Percentiles rank a stretch among this genome's conserved stretches.
Evolutionary conservation across 2,797 vertebrate species (phyloP).

Genomic region (Hippopotamyrus pictus): DNA sequence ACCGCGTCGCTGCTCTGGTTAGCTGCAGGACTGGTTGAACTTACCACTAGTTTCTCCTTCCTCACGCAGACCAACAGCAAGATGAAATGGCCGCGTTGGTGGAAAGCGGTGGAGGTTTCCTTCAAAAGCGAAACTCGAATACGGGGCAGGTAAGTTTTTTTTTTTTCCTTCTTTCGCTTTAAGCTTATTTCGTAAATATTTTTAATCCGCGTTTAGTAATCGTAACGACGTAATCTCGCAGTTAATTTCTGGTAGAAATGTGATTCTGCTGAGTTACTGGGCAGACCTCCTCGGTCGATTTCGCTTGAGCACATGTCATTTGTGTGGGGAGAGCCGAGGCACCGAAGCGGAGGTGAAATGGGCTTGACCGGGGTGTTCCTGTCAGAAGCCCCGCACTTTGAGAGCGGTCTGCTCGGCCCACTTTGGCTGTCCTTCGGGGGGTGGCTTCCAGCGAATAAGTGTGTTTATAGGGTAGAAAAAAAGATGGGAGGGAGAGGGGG

Average conservation of each 20-base stretch:
- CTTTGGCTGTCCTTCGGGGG: constrained; percentile 62
- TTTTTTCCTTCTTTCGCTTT: neutral
- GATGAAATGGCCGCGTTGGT: constrained; percentile 65
- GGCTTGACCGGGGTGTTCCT: constrained; percentile 68
- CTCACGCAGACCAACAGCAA: constrained; percentile 66
- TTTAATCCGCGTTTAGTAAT: neutral
- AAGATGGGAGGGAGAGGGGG: constrained; percentile 62
- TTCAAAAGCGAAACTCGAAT: constrained; percentile 62
- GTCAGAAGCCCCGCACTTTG: constrained; percentile 53
- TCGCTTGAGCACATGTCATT: constrained; percentile 61
- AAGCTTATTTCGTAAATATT: neutral
- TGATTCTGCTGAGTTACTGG: neutral
- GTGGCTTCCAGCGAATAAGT: constrained; percentile 55
- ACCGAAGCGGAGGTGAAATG: constrained; percentile 47
- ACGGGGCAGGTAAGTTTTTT: constrained; percentile 57
- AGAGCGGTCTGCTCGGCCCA: constrained; percentile 58
- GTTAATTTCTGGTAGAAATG: neutral
- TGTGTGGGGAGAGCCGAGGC: constrained; percentile 55
- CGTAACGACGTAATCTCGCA: neutral
- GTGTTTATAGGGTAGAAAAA: constrained; percentile 63
- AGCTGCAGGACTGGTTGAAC: neutral
- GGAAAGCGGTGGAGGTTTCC: constrained; percentile 62
- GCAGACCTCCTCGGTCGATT: constrained; percentile 52
- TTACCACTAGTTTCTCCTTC: constrained; percentile 29
- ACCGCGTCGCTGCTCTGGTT: neutral